phyloP scores from a whole-genome alignment of 2,797 vertebrate species.

The Hybognathus amarus region DNA sequence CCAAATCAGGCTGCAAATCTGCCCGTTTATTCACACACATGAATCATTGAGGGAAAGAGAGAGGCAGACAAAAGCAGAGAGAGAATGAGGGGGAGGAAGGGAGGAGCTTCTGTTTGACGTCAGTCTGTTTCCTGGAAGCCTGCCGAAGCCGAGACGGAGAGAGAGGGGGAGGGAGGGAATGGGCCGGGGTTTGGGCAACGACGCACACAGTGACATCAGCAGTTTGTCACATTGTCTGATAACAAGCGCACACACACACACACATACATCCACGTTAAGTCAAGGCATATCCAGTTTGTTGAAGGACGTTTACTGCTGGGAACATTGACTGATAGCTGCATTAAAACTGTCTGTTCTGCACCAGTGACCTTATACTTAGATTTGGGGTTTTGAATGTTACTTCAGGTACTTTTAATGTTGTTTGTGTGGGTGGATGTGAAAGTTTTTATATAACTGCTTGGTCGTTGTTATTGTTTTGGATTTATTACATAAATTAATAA shows the following conservation, averaged over 20 bases:
- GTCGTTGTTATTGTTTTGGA: background rate
- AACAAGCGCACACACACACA: constrained; percentile 26
- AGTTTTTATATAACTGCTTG: background rate
- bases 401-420: background rate
- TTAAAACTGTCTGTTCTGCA: background rate
- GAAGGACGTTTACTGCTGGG: background rate
- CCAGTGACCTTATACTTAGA: background rate
- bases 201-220: constrained; percentile 85
- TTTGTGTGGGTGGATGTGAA: background rate
- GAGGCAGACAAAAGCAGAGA: constrained; percentile 20
- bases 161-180: background rate
- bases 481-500: constrained; percentile 41
- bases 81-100: constrained; percentile 16
- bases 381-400: background rate
- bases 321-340: background rate
- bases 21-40: constrained; percentile 29
- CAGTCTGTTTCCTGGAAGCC: constrained; percentile 80
- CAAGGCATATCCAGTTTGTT: constrained; percentile 15
- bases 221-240: constrained; percentile 79
- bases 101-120: constrained; percentile 72
- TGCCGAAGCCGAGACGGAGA: constrained; percentile 59
- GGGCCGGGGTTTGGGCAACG: constrained; percentile 76
- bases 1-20: constrained; percentile 17
- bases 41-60: constrained; percentile 43
- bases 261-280: background rate